phyloP scores from a whole-genome alignment of 2,113 vertebrate species.

The Etheostoma spectabile region DNA sequence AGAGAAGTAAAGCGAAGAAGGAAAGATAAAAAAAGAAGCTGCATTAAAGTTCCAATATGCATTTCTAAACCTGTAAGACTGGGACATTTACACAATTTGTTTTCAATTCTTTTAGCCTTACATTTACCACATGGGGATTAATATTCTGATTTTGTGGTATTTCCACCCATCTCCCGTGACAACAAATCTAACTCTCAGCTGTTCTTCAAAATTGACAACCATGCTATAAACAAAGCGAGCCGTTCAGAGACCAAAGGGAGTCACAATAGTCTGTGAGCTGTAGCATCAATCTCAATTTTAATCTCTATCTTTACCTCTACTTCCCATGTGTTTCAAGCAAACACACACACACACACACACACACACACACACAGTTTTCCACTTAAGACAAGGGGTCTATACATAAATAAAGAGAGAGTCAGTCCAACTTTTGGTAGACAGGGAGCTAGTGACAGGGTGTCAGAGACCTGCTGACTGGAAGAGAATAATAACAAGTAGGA shows the following conservation, averaged over 20 bases:
- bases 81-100: constrained; percentile 1
- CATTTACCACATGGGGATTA: constrained; percentile 18
- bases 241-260: constrained; percentile 8
- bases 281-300: constrained; percentile 24
- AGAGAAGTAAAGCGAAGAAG: not conserved
- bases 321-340: constrained; percentile 16
- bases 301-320: constrained; percentile 7
- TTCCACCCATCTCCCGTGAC: constrained; percentile 15
- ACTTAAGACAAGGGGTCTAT: constrained; percentile 6
- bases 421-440: constrained; percentile 42
- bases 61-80: constrained; percentile 18
- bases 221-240: constrained; percentile 19
- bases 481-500: constrained; percentile 60
- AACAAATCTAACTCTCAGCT: constrained; percentile 38
- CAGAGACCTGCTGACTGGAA: constrained; percentile 61
- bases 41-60: constrained; percentile 15
- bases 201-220: constrained; percentile 29
- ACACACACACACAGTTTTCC: not conserved
- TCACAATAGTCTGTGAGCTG: constrained; percentile 3
- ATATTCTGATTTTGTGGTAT: constrained; percentile 14
- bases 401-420: constrained; percentile 54
- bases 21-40: constrained; percentile 12
- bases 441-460: constrained; percentile 56
- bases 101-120: not conserved
- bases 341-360: not conserved